phyloP scores from a whole-genome alignment of 2,797 vertebrate species.

The Clarias laeviceps region DNA sequence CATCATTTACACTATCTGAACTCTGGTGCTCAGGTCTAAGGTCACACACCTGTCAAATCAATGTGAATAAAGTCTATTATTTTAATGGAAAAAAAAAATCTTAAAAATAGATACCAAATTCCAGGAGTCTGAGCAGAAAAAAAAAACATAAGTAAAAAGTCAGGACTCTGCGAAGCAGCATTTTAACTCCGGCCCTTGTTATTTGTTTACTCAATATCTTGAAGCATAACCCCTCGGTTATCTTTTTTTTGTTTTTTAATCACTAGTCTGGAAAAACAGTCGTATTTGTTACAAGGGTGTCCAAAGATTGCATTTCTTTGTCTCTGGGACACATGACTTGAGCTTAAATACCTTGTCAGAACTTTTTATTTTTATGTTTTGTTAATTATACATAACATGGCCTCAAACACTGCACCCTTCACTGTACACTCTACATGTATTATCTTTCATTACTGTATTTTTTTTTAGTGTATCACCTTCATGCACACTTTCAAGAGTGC shows the following conservation, averaged over 20 bases:
- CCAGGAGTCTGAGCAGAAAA: not conserved
- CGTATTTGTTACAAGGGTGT: not conserved
- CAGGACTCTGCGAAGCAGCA: not conserved
- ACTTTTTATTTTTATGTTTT: not conserved
- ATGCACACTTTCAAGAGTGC: not conserved
- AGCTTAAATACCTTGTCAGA: not conserved
- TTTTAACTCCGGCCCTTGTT: conserved; percentile 10
- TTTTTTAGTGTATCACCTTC: not conserved
- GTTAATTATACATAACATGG: not conserved
- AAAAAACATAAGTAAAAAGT: not conserved
- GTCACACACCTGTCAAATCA: not conserved
- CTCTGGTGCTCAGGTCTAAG: no score
- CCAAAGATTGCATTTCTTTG: not conserved
- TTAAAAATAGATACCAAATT: not conserved
- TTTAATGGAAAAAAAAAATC: not conserved
- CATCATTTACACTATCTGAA: not conserved
- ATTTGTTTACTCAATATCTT: not conserved
- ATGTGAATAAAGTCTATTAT: not conserved
- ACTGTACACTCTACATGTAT: not conserved
- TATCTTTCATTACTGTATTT: not conserved
- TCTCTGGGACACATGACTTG: not conserved
- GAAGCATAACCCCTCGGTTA: not conserved
- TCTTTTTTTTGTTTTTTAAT: not conserved
- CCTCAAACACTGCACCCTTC: not conserved
- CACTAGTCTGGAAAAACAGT: conserved; percentile 12